These are phyloP conservation scores for Ursus arctos DNA, from an alignment of 2,113 vertebrate species.

Conservation along the genomic window DNA sequence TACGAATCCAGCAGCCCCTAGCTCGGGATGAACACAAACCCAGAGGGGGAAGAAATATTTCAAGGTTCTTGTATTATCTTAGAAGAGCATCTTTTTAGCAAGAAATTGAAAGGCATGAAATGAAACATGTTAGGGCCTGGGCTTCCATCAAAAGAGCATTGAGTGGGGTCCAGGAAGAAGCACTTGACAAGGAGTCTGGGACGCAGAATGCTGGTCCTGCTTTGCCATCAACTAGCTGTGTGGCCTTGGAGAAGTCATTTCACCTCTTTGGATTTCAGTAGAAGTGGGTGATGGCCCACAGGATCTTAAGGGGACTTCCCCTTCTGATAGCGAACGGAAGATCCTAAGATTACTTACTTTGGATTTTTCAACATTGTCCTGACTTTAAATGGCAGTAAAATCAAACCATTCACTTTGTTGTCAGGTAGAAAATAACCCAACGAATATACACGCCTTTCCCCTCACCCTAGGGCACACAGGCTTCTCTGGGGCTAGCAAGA, in stretches of 20 bases:
- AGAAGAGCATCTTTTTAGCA: background rate
- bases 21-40: background rate
- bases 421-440: conserved; percentile 37
- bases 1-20: background rate
- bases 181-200: background rate
- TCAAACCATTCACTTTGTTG: conserved; percentile 28
- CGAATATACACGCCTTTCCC: background rate
- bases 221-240: background rate
- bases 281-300: no score
- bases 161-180: background rate
- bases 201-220: background rate
- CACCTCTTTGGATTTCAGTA: background rate
- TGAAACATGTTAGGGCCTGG: background rate
- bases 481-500: background rate
- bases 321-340: background rate
- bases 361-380: conserved; percentile 27
- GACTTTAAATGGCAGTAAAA: background rate
- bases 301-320: background rate
- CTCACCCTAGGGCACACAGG: background rate
- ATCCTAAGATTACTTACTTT: conserved; percentile 15
- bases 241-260: conserved; percentile 9
- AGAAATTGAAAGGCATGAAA: background rate
- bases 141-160: background rate
- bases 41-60: background rate
- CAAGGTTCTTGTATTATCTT: background rate